phyloP scores from a whole-genome alignment of 2,888 invertebrate species.

The Plagiodera versicolora region DNA sequence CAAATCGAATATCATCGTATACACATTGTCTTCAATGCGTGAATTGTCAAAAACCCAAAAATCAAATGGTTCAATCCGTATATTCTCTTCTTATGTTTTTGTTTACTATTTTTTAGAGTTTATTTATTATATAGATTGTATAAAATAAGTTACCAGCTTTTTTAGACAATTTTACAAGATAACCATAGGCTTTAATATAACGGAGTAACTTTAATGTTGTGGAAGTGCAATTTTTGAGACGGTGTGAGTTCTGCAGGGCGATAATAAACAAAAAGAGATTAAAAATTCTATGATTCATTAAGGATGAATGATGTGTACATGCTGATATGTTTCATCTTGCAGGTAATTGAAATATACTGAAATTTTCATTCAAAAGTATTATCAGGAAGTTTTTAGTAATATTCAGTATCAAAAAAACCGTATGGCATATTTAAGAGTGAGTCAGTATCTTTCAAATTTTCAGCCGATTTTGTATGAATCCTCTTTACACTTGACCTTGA shows the following conservation, averaged over 20 bases:
- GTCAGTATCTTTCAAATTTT: neutral
- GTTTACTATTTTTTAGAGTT: conserved; percentile 28
- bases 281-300: neutral
- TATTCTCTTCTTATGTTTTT: conserved; percentile 24
- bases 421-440: no score
- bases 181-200: conserved; percentile 30
- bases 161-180: conserved; percentile 42
- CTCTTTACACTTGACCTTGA: neutral
- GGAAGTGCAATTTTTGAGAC: conserved; percentile 33
- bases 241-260: conserved; percentile 7
- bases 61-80: neutral
- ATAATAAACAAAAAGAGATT: neutral
- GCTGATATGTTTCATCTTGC: no score
- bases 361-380: no score
- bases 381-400: no score
- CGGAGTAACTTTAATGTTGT: conserved; percentile 30
- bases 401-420: no score
- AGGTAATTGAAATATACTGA: no score
- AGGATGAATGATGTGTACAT: no score
- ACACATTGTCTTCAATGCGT: no score
- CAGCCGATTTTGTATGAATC: neutral
- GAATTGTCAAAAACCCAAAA: neutral
- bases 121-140: conserved; percentile 32
- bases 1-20: no score
- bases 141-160: conserved; percentile 42